Percentiles rank a stretch among this genome's conserved stretches.
These are phyloP conservation scores for Meta bourneti DNA, from an alignment of 2,888 invertebrate species.

Conservation along the genomic window DNA sequence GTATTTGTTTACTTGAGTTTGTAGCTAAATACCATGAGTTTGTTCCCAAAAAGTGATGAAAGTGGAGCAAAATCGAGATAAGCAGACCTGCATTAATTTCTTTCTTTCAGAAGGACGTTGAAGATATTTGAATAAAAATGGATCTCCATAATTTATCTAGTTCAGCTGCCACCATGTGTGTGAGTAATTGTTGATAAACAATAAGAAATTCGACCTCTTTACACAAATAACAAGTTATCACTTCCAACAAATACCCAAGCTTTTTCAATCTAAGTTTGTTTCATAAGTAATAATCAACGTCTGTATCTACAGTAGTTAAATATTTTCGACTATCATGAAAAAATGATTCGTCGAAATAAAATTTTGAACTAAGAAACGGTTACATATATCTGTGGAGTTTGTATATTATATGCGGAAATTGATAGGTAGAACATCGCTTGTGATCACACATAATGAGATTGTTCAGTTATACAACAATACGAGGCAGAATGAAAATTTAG, in stretches of 20 bases:
- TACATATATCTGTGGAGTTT: no score
- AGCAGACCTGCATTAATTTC: conserved; percentile 45
- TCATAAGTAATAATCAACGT: neutral
- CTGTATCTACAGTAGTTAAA: no score
- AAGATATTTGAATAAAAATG: conserved; percentile 27
- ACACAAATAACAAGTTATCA: conserved; percentile 83
- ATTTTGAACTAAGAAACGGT: no score
- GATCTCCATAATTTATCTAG: neutral
- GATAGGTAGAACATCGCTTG: no score
- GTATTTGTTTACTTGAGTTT: no score
- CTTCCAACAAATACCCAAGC: neutral
- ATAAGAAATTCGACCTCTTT: conserved; percentile 19
- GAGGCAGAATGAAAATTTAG: no score
- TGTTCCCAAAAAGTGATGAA: conserved; percentile 27
- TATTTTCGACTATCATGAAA: no score
- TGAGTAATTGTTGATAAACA: conserved; percentile 19
- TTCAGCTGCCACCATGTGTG: conserved; percentile 30
- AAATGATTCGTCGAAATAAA: no score
- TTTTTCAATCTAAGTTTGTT: neutral
- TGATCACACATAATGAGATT: no score
- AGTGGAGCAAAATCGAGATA: conserved; percentile 34
- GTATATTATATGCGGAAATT: no score
- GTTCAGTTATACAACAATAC: no score
- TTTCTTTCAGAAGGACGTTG: conserved; percentile 21
- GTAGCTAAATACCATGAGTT: neutral